Evolutionary conservation across 2,113 vertebrate genomes (phyloP).

Genomic region (Pituophis catenifer): DNA sequence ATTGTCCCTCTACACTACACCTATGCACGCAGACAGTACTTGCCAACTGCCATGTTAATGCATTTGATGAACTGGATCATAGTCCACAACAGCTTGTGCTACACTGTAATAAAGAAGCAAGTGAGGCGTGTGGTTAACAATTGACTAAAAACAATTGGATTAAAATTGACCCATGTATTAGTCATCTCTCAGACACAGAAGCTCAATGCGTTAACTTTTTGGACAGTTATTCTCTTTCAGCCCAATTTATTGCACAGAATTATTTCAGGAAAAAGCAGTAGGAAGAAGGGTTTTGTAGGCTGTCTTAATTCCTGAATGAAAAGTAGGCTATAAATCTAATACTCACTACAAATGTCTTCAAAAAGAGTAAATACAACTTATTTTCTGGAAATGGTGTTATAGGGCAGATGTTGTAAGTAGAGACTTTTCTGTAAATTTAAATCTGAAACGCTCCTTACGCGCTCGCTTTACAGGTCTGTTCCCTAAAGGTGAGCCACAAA

Average conservation of each 20-base stretch:
- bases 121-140: not conserved
- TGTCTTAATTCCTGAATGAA: not conserved
- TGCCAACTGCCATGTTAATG: not conserved
- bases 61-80: not conserved
- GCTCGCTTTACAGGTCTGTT: not conserved
- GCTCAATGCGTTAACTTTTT: not conserved
- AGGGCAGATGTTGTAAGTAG: not conserved
- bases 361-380: not conserved
- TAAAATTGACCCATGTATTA: not conserved
- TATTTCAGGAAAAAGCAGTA: not conserved
- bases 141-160: not conserved
- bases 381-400: not conserved
- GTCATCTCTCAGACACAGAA: not conserved
- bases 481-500: not conserved
- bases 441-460: too few relatives aligned
- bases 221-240: not conserved
- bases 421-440: not conserved
- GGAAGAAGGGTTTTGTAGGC: not conserved
- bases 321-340: not conserved
- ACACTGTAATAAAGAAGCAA: not conserved
- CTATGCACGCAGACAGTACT: not conserved
- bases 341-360: not conserved
- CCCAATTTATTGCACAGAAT: not conserved
- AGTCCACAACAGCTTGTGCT: not conserved
- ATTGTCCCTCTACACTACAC: too few relatives aligned